These are phyloP conservation scores for Anticlea derivata DNA, from an alignment of 2,888 invertebrate species.

Conservation along the genomic window DNA sequence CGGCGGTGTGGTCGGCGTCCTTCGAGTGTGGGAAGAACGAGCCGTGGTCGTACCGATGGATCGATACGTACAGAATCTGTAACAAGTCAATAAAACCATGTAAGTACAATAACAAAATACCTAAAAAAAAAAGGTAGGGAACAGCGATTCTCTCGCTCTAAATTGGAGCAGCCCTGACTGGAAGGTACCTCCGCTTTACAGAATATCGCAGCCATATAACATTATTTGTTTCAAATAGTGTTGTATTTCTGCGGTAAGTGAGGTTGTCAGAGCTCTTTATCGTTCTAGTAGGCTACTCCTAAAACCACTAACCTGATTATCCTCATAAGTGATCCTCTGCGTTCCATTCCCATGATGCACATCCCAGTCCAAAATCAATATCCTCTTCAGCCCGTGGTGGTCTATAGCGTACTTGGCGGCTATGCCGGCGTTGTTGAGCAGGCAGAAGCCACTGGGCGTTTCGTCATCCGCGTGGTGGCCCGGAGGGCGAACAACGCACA, in stretches of 20 bases:
- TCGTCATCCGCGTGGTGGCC: constrained; percentile 94
- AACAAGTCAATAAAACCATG: constrained; percentile 18
- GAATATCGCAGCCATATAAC: no score
- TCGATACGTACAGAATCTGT: constrained; percentile 93
- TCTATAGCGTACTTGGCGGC: constrained; percentile 90
- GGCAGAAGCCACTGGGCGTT: constrained; percentile 93
- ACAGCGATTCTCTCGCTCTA: no score
- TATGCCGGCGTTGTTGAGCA: constrained; percentile 93
- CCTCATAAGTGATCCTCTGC: constrained; percentile 89
- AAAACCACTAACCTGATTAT: constrained; percentile 66
- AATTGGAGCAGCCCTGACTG: no score
- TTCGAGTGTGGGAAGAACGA: constrained; percentile 93
- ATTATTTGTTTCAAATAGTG: no score
- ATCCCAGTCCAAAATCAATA: constrained; percentile 96
- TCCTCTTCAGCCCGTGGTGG: constrained; percentile 83
- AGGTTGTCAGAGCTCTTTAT: no score
- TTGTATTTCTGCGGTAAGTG: no score
- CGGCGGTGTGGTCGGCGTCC: constrained; percentile 86
- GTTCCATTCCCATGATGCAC: constrained; percentile 98
- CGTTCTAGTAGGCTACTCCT: no score
- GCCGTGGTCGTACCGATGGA: constrained; percentile 96
- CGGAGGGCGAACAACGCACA: constrained; percentile 94
- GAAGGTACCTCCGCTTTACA: no score
- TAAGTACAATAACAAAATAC: no score
- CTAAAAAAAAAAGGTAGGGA: no score